Evolutionary conservation across 2,113 vertebrate species (phyloP), one percentile per base, ranked within the genome.

Genomic region (Tricholaema leucomelas): DNA sequence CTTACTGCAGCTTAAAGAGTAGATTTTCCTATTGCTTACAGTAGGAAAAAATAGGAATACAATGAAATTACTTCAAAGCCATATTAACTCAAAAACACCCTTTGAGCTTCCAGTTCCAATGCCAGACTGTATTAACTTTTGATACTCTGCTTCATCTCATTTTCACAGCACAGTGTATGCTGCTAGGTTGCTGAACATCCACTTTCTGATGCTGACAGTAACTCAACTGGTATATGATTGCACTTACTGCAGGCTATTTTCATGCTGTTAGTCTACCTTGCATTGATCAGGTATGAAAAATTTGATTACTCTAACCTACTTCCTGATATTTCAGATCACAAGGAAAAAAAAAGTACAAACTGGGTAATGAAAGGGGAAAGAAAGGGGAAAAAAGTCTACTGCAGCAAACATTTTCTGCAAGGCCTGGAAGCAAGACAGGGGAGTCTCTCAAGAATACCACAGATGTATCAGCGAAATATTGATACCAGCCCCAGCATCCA

Each of bases 61-160:
- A 89, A 85, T 60, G 33, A 92, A 82, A 88, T 70, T 75, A 80
- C 66, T 90, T 91, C 79, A 94, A 92, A 96, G 83, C 42, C 31
- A 59, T 65, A 66, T 64, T 76, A 93, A 91, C 35, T 66, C 23
- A 87, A 52, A 89, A 86, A 27, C 42, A 8, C 30, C 65, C 81
- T 92, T 92, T 82, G 42, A 75, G 69, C 69, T 93, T 92, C 42
- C 67, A 82, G 63, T 80, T 93, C 64, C 83, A 88, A 28, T 15
- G 59, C 56, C 44, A 89, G 52, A 27, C 6, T 33, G n/a, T 44
- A 83, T 58, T 73, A 78, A 74, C 76, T 81, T 75, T 71, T 87
- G 81, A 88, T 81, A 85, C 33, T 15, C 52, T 74, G 61, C 24
- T 79, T 67, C 40, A 91, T 21, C 61, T 75, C 58, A 30, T 91